Base-by-base conservation (phyloP, 2,797 vertebrate genomes). In the Ispidina picta region DNA sequence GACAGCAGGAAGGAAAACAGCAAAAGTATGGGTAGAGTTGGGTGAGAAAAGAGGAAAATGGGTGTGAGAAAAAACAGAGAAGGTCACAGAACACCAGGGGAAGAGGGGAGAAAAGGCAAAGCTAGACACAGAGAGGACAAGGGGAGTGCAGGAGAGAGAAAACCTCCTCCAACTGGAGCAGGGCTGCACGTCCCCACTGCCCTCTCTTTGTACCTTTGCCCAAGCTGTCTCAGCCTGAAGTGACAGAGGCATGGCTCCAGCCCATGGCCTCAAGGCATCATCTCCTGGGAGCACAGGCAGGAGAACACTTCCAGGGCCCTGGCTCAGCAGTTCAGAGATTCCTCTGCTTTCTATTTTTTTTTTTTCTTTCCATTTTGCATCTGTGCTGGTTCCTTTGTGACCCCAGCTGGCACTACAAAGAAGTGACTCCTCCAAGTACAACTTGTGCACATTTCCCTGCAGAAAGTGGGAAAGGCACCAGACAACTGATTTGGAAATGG, bases 401-500 rank as follows among this genome's bases (percentile, higher is more conserved):
- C 87, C 87, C 64, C 89, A 90, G 86, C 89, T 86, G 91, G 92
- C 88, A 73, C 58, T 48, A 29, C 3, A 52, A 72, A 89, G 77
- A 84, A 81, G 77, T 19, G 72, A 91, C 82, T 68, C 91, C 77
- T 94, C 94, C 92, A 86, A 90, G 92, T 56, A 82, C 93, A 74
- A 82, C 74, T 76, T 76, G 86, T 89, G 87, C 92, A 70, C 65
- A 87, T 93, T 71, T 93, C 84, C 64, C 85, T 84, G 92, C 71
- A 84, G 83, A 84, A 93, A 91, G 86, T 26, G 68, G 82, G 69
- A 88, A 95, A 63, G 83, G 86, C 88, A 93, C 46, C 92, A 94
- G 89, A 28, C 77, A 93, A 73, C 64, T 14, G 85, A 88, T 88
- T 88, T 76, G 91, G 92, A 80, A 92, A 71, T 51, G 88, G 73